phyloP scores from a whole-genome alignment of 2,888 invertebrate species.

The Melangyna quadrimaculata region DNA sequence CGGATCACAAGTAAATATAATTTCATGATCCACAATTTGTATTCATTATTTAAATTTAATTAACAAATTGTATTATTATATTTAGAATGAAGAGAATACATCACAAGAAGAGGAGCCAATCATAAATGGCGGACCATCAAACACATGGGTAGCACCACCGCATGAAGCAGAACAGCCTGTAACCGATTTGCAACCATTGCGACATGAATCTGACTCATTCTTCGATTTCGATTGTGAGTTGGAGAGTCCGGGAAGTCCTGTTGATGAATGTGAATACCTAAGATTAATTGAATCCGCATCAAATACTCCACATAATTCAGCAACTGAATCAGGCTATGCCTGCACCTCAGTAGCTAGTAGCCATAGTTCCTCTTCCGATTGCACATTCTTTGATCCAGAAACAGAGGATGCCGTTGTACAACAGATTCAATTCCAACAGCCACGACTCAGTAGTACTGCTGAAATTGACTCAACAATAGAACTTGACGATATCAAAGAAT shows the following conservation, averaged over 20 bases:
- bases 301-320: slow-evolving; percentile 82
- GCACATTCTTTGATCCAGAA: slow-evolving; percentile 82
- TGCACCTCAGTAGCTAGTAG: slow-evolving; percentile 82
- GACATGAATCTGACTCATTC: slow-evolving; percentile 83
- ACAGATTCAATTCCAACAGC: slow-evolving; percentile 51
- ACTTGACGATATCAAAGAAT: slow-evolving; percentile 70
- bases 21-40: too few species aligned
- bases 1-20: slow-evolving; percentile 83
- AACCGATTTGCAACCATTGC: slow-evolving; percentile 82
- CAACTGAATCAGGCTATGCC: slow-evolving; percentile 82
- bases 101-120: slow-evolving; percentile 78
- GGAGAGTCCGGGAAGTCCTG: slow-evolving; percentile 88
- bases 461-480: slow-evolving; percentile 68
- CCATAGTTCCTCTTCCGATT: slow-evolving; percentile 81
- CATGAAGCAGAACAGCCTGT: slow-evolving; percentile 78
- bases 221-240: slow-evolving; percentile 86
- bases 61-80: slow-evolving; percentile 32
- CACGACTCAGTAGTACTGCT: slow-evolving; percentile 60
- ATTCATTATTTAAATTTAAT: not conserved
- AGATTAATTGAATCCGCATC: slow-evolving; percentile 82
- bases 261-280: slow-evolving; percentile 84
- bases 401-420: slow-evolving; percentile 72
- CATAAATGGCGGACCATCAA: slow-evolving; percentile 77
- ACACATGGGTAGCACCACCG: slow-evolving; percentile 79
- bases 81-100: slow-evolving; percentile 77